A percentile compares a stretch with the other conserved stretches of the same genome.
Evolutionary conservation across 2,797 vertebrate genomes (phyloP).

Genomic region (Botia kubotai): DNA sequence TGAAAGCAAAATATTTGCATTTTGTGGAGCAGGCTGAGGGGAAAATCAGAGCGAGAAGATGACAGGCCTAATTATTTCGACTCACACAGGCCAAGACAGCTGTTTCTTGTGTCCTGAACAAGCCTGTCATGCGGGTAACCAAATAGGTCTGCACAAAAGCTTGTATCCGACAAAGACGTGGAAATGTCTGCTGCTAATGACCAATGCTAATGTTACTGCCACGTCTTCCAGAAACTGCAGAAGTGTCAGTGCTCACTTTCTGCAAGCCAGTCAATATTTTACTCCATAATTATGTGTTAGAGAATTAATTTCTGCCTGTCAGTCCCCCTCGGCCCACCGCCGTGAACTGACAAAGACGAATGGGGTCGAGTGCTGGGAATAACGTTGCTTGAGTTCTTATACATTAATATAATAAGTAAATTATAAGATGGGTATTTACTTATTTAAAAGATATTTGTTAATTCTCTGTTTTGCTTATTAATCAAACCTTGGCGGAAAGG

Average conservation of each 20-base stretch:
- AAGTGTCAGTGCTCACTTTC: constrained; percentile 90
- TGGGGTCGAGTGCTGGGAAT: constrained; percentile 83
- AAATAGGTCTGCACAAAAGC: constrained; percentile 97
- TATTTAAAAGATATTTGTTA: constrained; percentile 44
- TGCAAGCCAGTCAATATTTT: constrained; percentile 94
- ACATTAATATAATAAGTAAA: constrained; percentile 16
- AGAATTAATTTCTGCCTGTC: constrained; percentile 94
- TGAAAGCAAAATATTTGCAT: constrained; percentile 99
- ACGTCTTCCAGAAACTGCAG: constrained; percentile 82
- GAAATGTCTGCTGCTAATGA: constrained; percentile 98
- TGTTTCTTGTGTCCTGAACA: constrained; percentile 99
- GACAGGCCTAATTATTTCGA: constrained; percentile 99
- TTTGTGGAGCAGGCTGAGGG: constrained; percentile 98
- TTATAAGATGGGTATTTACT: neutral
- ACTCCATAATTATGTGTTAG: constrained; percentile 95
- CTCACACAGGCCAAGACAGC: constrained; percentile 99
- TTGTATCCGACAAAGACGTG: constrained; percentile 90
- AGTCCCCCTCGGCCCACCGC: constrained; percentile 76
- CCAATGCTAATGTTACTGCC: constrained; percentile 99
- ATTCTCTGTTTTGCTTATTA: constrained; percentile 8
- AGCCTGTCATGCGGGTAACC: constrained; percentile 99
- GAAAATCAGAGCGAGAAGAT: constrained; percentile 93
- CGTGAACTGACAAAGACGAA: constrained; percentile 85
- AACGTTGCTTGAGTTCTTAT: constrained; percentile 67
- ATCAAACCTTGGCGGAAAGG: neutral